Evolutionary conservation across 2,797 vertebrate genomes (phyloP).

Genomic region (Manis pentadactyla): DNA sequence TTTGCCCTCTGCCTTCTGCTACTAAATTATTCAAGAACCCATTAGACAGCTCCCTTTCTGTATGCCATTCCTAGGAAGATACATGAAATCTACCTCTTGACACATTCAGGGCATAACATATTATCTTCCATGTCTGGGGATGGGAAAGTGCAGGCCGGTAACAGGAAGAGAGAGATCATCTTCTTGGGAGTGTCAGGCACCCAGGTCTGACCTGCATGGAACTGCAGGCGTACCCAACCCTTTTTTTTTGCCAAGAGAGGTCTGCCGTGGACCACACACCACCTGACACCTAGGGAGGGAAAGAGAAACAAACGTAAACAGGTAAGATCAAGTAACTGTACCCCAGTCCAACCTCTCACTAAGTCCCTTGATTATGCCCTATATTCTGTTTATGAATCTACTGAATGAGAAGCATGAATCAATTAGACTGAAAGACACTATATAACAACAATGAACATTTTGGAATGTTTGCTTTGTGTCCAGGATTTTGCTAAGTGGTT

Average conservation of each 20-base stretch:
- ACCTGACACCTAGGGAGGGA: constrained; percentile 39
- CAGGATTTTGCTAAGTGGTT: not conserved
- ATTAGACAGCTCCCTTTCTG: not conserved
- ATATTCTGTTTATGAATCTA: not conserved
- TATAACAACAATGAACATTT: not conserved
- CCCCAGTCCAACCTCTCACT: not conserved
- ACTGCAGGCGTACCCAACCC: constrained; percentile 73
- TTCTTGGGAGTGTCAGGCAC: constrained; percentile 54
- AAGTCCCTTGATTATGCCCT: not conserved
- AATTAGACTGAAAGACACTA: not conserved
- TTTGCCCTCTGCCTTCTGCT: not conserved
- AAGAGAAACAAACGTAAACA: not conserved
- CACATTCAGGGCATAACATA: constrained; percentile 75
- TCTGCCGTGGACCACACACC: constrained; percentile 70
- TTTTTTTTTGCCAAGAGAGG: not conserved
- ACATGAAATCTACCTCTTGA: constrained; percentile 58
- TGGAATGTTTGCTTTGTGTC: not conserved
- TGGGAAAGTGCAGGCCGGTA: constrained; percentile 73
- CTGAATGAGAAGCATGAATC: not conserved
- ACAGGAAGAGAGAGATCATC: constrained; percentile 69
- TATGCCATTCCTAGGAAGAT: not conserved
- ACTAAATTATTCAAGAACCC: not conserved
- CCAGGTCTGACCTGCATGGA: constrained; percentile 62
- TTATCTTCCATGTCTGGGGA: constrained; percentile 66
- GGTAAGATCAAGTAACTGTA: not conserved